Base-by-base conservation (phyloP, 2,888 invertebrate genomes). In the Halictus ligatus region DNA sequence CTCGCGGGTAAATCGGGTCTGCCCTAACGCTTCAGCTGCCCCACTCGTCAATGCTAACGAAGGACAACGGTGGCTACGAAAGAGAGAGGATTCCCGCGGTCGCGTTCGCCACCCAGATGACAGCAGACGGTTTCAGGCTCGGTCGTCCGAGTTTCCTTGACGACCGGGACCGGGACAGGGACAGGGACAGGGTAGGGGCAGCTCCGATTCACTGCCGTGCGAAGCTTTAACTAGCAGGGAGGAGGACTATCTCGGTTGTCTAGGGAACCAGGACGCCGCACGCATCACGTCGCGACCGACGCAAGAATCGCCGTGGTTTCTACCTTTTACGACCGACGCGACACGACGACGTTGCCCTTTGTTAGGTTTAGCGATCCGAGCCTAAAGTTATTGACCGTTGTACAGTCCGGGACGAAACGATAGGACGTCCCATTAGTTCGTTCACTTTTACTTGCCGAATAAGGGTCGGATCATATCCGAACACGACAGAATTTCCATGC, bases 81-180 rank as follows among this genome's bases (percentile, higher is more conserved):
- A 67, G 67, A 35, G 67, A 67, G 60, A 25, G 25, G 25, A 67
- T 35, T 67, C 67, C 29, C 60, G 60, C 60, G 67, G 35, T 35
- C 35, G 18, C 54, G 54, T 21, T 54, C 54, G 21, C 54, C 54
- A 29, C 67, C 15, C 67, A 29, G 67, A 67, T 35, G 29, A 8
- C 67, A 35, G 67, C 35, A 18, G 67, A 67, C 35, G 35, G 29
- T 67, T 35, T n/a, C 29, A 35, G 35, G 29, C 29, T 29, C 25
- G 67, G 67, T 67, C 67, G 67, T 67, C 35, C 18, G 18, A 67
- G 67, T 67, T 35, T 67, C 67, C 67, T 67, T 35, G 67, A 67
- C 67, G 35, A 67, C 67, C 29, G 8, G 29, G 8, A 67, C 67
- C 29, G 8, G 29, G 8, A 7, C 18, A 35, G 35, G 35, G 35